Conservation (phyloP, 1,140 invertebrate species). For the Drosophila parabipectinata region DNA sequence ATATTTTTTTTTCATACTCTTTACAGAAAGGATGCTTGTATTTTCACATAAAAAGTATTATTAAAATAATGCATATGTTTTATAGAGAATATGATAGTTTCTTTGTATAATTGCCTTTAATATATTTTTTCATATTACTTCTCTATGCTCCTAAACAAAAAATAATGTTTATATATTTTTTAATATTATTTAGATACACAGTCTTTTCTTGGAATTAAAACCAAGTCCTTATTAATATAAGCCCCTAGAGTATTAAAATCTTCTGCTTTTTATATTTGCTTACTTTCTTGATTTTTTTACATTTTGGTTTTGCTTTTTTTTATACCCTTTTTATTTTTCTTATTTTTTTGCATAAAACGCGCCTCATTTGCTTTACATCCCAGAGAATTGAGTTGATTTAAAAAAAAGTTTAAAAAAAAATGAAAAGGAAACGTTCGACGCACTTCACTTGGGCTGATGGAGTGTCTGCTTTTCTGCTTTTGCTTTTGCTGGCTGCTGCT, state of each 20-base stretch:
- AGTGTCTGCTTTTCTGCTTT: constrained; percentile 13
- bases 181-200: no score
- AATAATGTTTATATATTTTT: no score
- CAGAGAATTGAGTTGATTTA: constrained; percentile 66
- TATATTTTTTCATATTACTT: no score
- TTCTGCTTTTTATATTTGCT: background rate
- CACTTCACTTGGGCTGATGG: constrained; percentile 20
- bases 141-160: no score
- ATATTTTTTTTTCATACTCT: constrained; percentile 10
- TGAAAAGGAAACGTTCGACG: constrained; percentile 36
- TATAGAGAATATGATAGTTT: no score
- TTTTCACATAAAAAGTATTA: background rate
- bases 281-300: constrained; percentile 26
- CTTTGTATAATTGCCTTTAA: no score
- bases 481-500: constrained; percentile 1
- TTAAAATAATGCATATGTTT: background rate
- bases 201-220: no score
- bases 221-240: no score
- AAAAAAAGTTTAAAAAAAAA: constrained; percentile 9
- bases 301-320: constrained; percentile 25
- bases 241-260: constrained; percentile 6
- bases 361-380: constrained; percentile 80
- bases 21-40: background rate
- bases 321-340: constrained; percentile 16
- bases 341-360: constrained; percentile 72